Evolutionary conservation across 2,888 invertebrate genomes (phyloP).

Genomic region (Agrenia bidenticulata): DNA sequence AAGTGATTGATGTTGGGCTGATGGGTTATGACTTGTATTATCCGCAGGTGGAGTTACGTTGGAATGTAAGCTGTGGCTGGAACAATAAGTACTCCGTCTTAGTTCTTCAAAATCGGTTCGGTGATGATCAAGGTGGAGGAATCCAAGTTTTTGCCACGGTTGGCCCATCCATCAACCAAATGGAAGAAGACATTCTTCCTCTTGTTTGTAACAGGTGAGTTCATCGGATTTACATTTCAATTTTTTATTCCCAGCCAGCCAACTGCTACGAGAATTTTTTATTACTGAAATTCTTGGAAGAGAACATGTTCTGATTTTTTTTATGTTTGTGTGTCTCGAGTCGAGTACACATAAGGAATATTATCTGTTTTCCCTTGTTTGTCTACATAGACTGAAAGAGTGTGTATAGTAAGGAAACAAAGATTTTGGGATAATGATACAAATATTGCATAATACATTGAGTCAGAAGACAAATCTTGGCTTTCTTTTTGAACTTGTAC

Average conservation of each 20-base stretch:
- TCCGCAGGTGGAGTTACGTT: neutral
- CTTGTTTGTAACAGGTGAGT: conserved; percentile 42
- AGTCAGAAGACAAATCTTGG: neutral
- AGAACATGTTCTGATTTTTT: no score
- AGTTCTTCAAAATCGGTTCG: neutral
- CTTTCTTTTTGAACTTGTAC: no score
- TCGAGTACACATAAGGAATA: no score
- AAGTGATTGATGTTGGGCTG: conserved; percentile 1
- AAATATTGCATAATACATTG: conserved; percentile 10
- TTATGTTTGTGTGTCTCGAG: no score
- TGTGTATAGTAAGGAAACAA: no score
- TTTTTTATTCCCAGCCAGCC: conserved; percentile 7
- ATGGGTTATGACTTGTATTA: no score
- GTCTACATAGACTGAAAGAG: neutral
- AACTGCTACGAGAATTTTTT: no score
- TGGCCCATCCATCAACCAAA: conserved; percentile 47
- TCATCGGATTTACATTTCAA: no score
- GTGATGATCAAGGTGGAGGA: conserved; percentile 12
- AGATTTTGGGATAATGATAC: conserved; percentile 6
- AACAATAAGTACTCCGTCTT: no score
- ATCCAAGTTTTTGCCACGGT: conserved; percentile 19
- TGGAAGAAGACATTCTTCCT: conserved; percentile 41
- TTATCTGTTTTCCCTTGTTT: neutral
- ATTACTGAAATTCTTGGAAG: no score
- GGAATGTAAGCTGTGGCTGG: no score